Base-by-base conservation (phyloP, 2,888 invertebrate species). In the Phragmatobia fuliginosa region DNA sequence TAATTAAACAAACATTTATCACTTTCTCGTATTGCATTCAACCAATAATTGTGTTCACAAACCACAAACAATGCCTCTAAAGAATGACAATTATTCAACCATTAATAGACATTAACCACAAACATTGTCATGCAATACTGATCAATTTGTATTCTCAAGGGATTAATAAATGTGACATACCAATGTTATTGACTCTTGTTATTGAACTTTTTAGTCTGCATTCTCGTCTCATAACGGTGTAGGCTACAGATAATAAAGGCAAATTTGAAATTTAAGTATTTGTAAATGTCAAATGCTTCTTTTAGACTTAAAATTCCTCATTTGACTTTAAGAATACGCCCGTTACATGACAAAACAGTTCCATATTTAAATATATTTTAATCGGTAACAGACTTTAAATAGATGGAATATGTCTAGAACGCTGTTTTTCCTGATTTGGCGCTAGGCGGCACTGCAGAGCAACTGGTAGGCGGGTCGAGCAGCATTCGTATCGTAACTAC, bases 91-190 rank as follows among this genome's bases (percentile, higher is more conserved):
- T 65, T 60, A 66, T 56, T 62, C 71, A 66, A 64, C 73, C 71
- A 80, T 73, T 73, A 72, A 72, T 70, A 67, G 56, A 41, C 21
- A 49, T 81, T 81, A 83, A 67, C 58, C 21, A 62, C 65, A 70
- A 73, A 76, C 73, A 71, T 71, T 75, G 81, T 68, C 74, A 76
- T 74, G 31, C 36, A 65, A 76, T 74, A 71, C 62, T 62, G 49
- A 72, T 73, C 72, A 68, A 81, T 79, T 67, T 72, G 74, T 67
- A 36, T 33, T 32, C 16, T 58, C 21, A 67, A 59, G 25, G 65
- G 73, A 81, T 81, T 81, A 81, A 81, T 81, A 67, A 78, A 73
- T 56, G 68, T 56, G 66, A 64, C 72, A 81, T 78, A 75, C 81
- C 79, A 61, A 75, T 72, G 76, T 60, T 56, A 83, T 83, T 74